These are phyloP conservation scores for Lycopodina hypogea DNA, from an alignment of 37 sponge, comb jelly and placozoan species.

Conservation along the genomic window DNA sequence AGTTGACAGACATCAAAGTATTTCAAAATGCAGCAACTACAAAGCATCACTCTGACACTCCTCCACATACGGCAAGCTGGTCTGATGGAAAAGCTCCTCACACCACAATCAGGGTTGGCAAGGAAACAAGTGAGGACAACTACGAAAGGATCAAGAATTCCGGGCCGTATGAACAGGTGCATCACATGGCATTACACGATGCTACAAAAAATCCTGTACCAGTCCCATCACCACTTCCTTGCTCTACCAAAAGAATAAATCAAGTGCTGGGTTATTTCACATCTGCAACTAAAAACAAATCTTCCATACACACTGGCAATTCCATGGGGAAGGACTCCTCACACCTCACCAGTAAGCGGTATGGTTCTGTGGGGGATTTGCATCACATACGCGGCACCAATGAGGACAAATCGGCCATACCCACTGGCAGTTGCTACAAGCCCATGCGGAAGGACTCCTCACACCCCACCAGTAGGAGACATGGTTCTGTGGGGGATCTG, in stretches of 20 bases:
- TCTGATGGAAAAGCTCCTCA: background rate
- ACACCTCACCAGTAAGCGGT: no score
- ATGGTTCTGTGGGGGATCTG: background rate
- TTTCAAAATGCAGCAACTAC: background rate
- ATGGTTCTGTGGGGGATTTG: background rate
- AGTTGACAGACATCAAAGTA: background rate
- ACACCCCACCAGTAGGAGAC: no score
- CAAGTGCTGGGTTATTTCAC: no score
- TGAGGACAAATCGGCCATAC: no score
- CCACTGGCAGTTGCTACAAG: no score
- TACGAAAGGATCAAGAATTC: background rate
- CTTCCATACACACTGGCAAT: no score
- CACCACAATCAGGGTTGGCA: background rate
- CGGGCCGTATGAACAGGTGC: constrained; percentile 5
- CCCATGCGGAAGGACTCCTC: no score
- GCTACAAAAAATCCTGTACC: background rate
- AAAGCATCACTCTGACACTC: background rate
- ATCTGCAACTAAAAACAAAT: no score
- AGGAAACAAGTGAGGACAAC: background rate
- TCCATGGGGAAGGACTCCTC: no score
- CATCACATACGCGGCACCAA: no score
- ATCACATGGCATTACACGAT: background rate
- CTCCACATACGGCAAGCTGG: background rate
- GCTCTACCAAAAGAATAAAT: no score
- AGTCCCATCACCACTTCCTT: no score